These are phyloP conservation scores for Elegia similella DNA, from an alignment of 2,888 invertebrate species.

Conservation along the genomic window DNA sequence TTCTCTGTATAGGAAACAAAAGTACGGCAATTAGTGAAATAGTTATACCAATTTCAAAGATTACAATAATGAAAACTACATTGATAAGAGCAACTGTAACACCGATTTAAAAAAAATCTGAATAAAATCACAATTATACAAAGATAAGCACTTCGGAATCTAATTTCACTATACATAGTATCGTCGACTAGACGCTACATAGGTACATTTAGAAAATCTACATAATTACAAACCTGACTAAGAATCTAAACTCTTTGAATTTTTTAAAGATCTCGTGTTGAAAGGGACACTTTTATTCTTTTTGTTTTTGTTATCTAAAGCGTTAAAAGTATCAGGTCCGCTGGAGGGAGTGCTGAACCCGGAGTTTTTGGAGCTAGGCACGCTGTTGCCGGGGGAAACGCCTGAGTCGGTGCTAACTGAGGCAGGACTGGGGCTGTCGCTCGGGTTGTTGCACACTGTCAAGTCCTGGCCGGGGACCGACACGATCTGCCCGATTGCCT, in stretches of 20 bases:
- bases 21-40: conserved; percentile 24
- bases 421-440: conserved; percentile 70
- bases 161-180: conserved; percentile 62
- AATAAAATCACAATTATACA: conserved; percentile 57
- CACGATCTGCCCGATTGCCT: conserved; percentile 76
- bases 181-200: conserved; percentile 59
- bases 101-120: conserved; percentile 55
- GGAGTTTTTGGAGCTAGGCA: conserved; percentile 64
- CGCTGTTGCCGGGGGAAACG: conserved; percentile 70
- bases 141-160: conserved; percentile 72
- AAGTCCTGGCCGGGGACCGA: conserved; percentile 70
- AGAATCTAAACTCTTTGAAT: conserved; percentile 77
- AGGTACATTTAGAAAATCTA: conserved; percentile 81
- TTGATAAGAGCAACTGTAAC: conserved; percentile 50
- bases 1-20: not conserved
- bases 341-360: conserved; percentile 54
- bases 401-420: conserved; percentile 73
- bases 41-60: conserved; percentile 31
- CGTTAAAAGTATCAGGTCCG: conserved; percentile 44
- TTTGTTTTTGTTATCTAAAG: conserved; percentile 57
- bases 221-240: conserved; percentile 76
- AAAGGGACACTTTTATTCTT: conserved; percentile 58
- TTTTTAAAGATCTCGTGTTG: conserved; percentile 64
- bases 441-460: conserved; percentile 68
- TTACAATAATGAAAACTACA: conserved; percentile 41